These are phyloP conservation scores for Melanostigma gelatinosum DNA, from an alignment of 2,113 vertebrate species.

Conservation along the genomic window DNA sequence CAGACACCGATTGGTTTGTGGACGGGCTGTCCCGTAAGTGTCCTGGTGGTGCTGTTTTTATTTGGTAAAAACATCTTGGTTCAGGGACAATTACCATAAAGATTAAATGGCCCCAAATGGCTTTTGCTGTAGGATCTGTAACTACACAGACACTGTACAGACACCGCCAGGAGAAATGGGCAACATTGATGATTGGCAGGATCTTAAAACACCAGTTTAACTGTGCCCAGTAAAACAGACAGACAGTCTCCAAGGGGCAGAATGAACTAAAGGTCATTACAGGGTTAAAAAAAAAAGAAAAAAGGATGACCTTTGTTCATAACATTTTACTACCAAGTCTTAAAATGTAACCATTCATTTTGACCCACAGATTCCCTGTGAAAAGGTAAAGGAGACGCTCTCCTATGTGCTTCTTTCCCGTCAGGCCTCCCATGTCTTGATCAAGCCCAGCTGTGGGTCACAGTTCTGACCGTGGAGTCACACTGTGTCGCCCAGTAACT, in stretches of 20 bases:
- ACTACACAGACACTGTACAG: background rate
- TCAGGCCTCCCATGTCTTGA: constrained; percentile 34
- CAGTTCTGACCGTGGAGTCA: constrained; percentile 50
- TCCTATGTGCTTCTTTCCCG: constrained; percentile 18
- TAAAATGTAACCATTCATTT: background rate
- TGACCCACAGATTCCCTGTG: background rate
- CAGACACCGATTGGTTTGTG: background rate
- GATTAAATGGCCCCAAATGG: background rate
- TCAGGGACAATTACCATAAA: background rate
- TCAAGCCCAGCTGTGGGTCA: constrained; percentile 66
- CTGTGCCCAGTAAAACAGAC: background rate
- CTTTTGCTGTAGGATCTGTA: background rate
- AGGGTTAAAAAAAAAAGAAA: background rate
- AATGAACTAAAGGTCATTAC: background rate
- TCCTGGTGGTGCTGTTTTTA: background rate
- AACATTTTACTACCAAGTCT: constrained; percentile 3
- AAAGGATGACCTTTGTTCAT: background rate
- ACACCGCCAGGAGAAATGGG: background rate
- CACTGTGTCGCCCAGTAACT: constrained; percentile 51
- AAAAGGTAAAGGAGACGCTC: background rate
- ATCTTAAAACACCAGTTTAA: background rate
- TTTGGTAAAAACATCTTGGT: background rate
- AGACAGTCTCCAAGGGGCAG: background rate
- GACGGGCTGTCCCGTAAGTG: background rate
- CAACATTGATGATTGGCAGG: background rate